Evolutionary conservation across 2,888 invertebrate genomes (phyloP), one percentile per base, ranked within the genome.

Genomic region (Conistra vaccinii): DNA sequence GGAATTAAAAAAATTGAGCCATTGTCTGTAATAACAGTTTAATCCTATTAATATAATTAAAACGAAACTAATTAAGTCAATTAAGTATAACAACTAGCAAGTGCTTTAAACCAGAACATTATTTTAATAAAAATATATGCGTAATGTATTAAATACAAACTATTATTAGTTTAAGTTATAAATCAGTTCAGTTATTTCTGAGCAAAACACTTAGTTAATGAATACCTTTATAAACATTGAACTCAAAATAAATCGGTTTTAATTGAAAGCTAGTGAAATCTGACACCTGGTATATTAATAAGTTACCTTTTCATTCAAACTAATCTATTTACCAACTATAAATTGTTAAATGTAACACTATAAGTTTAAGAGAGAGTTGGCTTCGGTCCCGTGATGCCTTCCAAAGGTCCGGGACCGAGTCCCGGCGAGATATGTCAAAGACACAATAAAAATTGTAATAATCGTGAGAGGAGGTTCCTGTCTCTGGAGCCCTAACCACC

Each of bases 271-370:
- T 72, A 23, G 20, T 39, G 14, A 20, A 51, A 42, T 7, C 2
- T 74, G 3, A 48, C 17, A 48, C 42, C 10, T n/a, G n/a, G n/a
- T n/a, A n/a, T n/a, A n/a, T n/a, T n/a, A n/a, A 39, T 48, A 10
- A 48, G 7, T 73, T 48, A 48, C 58, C 26, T 73, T 73, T 74
- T 51, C 35, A 58, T 60, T 39, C 14, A 51, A 51, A 51, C 17
- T n/a, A 6, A 20, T 51, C 45, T 58, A n/a, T 73, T 57, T 48
- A 17, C 45, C 6, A 17, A 42, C 14, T 42, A 0, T 42, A 42
- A 14, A 42, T 42, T 42, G 14, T 42, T 12, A 39, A 35, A 32
- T 32, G 32, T 32, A n/a, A n/a, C n/a, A n/a, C n/a, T n/a, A n/a
- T n/a, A n/a, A n/a, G n/a, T n/a, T n/a, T n/a, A n/a, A n/a, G n/a